phyloP scores from a whole-genome alignment of 2,113 vertebrate genomes.

The Martes martes region DNA sequence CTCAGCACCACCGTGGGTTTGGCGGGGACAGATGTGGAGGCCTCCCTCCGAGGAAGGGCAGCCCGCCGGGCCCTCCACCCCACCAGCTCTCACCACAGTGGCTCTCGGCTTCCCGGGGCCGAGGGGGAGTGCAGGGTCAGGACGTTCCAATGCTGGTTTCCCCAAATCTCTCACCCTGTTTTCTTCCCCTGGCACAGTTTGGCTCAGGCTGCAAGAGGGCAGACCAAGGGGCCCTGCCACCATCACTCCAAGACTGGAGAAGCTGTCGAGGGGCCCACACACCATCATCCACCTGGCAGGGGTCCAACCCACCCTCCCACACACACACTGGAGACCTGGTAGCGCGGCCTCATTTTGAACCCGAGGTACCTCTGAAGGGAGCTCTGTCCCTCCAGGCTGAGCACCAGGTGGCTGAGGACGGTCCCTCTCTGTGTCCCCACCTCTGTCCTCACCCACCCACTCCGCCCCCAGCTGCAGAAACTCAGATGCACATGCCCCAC shows the following conservation, averaged over 20 bases:
- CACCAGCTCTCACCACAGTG: too few relatives aligned
- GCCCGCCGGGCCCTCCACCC: accelerated
- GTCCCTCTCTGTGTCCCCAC: too few relatives aligned
- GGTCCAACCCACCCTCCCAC: too few relatives aligned
- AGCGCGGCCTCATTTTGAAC: too few relatives aligned
- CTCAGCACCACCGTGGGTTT: neutral
- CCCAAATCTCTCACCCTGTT: neutral
- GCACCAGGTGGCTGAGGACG: too few relatives aligned
- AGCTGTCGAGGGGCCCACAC: neutral
- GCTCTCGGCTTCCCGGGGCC: accelerated
- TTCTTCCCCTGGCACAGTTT: neutral
- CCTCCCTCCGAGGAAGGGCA: neutral
- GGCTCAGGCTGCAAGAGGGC: neutral
- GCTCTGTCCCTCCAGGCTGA: too few relatives aligned
- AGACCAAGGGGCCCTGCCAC: neutral
- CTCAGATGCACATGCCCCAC: too few relatives aligned
- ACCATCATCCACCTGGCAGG: too few relatives aligned
- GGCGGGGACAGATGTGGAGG: neutral
- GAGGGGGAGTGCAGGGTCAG: neutral
- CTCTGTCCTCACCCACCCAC: too few relatives aligned
- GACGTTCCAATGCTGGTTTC: neutral
- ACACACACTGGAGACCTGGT: too few relatives aligned
- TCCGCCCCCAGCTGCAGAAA: too few relatives aligned
- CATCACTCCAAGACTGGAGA: neutral
- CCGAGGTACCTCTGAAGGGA: too few relatives aligned